A percentile compares a stretch with the other conserved stretches of the same genome.
Conservation (phyloP, 2,888 invertebrate genomes). For the Synergus gifuensis region DNA sequence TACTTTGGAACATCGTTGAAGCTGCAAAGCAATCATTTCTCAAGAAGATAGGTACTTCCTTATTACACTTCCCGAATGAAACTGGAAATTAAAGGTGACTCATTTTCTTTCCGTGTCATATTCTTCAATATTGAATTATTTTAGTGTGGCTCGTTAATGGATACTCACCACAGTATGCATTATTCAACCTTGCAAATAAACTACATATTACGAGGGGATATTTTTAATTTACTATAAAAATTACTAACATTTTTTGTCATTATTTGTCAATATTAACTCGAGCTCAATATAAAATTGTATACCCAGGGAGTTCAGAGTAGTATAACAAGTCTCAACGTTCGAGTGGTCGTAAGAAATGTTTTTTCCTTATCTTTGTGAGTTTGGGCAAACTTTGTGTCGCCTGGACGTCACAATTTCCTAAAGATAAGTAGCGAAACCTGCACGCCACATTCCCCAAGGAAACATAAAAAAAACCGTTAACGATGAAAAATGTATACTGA, state of each 20-base stretch:
- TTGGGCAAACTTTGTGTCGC: constrained; percentile 21
- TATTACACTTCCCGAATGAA: not conserved
- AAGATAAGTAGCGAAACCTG: constrained; percentile 35
- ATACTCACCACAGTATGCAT: not conserved
- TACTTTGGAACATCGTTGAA: constrained; percentile 27
- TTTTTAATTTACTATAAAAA: not conserved
- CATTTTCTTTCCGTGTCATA: not conserved
- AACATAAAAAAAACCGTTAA: constrained; percentile 32
- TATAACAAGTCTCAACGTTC: constrained; percentile 25
- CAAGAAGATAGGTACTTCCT: constrained; percentile 9
- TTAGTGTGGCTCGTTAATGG: not conserved
- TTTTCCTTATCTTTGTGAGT: constrained; percentile 33
- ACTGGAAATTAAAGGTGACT: constrained; percentile 15
- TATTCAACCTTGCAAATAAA: too few relatives aligned
- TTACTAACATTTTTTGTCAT: not conserved
- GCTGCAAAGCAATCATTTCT: constrained; percentile 32
- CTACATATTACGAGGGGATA: not conserved
- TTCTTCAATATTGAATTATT: not conserved
- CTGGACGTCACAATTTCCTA: constrained; percentile 32
- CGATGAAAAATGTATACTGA: constrained; percentile 5
- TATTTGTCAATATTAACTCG: constrained; percentile 13
- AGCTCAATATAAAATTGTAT: not conserved
- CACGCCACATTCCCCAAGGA: constrained; percentile 18
- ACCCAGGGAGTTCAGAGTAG: not conserved
- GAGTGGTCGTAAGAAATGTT: constrained; percentile 33